Base-by-base conservation (phyloP, 2,888 invertebrate species). In the Rhagonycha lutea region DNA sequence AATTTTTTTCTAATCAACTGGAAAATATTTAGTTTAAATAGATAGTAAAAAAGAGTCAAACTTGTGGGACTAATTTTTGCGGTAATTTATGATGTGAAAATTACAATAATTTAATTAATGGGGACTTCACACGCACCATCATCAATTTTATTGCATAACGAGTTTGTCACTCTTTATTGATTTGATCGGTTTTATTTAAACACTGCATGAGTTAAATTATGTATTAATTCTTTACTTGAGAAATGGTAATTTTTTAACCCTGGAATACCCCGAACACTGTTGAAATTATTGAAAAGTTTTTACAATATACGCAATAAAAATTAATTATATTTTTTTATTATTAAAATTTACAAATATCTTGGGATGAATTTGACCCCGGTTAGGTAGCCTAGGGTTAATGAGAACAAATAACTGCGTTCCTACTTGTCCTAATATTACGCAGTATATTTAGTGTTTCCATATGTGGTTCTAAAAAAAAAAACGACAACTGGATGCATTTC, bases 401-500 rank as follows among this genome's bases (percentile, higher is more conserved):
- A 47, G 47, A 47, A 47, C 47, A 47, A 24, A 65, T 24, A 65
- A 65, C 63, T 65, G 47, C 47, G 47, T 47, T 47, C 9, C 28
- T 14, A 61, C 23, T 72, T 65, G 67, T 72, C 67, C 60, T 67
- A 28, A 60, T 65, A 68, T 68, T 23, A 26, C 68, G 73, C 62
- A 73, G 73, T 69, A 67, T n/a, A 18, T 69, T 73, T 61, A 68
- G 28, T 73, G 68, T 28, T 73, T 73, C 68, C 73, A 73, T 68
- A 60, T 73, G 73, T 68, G 28, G n/a, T 14, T 47, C 26, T n/a
- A 18, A 73, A 28, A 73, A 73, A 28, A 73, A 73, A 73, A 73
- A 73, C 62, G 63, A 69, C 70, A 68, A 73, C 32, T 61, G 68
- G 74, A 74, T 71, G 78, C 76, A 79, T 78, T 80, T 77, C 78